Evolutionary conservation across 1,140 invertebrate genomes (phyloP).

Genomic region (Panulirus ornatus): DNA sequence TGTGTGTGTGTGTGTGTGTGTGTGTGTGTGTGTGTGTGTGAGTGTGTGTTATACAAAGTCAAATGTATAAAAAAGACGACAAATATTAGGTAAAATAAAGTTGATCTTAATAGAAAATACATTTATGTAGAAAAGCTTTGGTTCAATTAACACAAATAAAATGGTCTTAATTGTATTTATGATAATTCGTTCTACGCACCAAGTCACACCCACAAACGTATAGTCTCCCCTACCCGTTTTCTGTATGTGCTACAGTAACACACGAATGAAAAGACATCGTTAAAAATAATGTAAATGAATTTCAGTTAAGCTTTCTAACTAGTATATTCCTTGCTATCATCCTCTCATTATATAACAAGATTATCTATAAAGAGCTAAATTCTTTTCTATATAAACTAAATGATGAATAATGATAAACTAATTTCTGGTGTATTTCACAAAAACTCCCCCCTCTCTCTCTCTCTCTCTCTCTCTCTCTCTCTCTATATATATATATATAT

Average conservation of each 20-base stretch:
- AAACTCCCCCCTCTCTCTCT: neutral
- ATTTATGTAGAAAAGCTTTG: neutral
- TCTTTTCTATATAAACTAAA: too few species aligned
- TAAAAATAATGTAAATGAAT: too few species aligned
- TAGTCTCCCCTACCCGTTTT: neutral
- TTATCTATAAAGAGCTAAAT: too few species aligned
- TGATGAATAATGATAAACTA: neutral
- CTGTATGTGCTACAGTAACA: too few species aligned
- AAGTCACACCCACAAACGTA: neutral
- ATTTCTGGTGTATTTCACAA: neutral
- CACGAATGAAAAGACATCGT: too few species aligned
- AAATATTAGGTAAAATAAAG: neutral
- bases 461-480: slow-evolving; percentile 6
- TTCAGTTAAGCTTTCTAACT: too few species aligned
- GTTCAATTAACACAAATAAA: neutral
- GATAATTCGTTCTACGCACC: neutral
- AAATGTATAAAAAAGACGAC: neutral
- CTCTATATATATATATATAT: too few species aligned
- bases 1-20: slow-evolving; percentile 17
- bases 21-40: slow-evolving; percentile 17
- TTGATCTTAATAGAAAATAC: neutral
- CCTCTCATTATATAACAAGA: too few species aligned
- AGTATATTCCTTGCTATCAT: too few species aligned
- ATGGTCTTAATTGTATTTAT: neutral
- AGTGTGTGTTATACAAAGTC: neutral